phyloP scores from a whole-genome alignment of 1,140 invertebrate genomes.

The Hylyphantes graminicola region DNA sequence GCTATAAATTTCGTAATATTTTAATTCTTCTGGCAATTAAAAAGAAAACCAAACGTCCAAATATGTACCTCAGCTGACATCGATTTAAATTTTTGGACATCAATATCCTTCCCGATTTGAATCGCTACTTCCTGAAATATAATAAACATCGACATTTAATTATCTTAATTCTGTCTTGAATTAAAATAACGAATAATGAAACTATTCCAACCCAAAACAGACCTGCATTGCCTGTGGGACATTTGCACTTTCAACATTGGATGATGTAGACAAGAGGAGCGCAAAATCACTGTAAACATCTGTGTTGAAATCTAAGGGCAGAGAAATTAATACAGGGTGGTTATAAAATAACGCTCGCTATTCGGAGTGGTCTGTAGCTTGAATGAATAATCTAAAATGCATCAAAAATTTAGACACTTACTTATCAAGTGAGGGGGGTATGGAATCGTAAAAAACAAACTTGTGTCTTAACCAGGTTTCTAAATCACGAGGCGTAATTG shows the following conservation, averaged over 20 bases:
- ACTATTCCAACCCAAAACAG: slow-evolving; percentile 73
- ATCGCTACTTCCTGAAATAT: slow-evolving; percentile 72
- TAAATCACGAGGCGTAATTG: too few species aligned
- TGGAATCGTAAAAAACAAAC: too few species aligned
- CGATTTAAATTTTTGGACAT: slow-evolving; percentile 71
- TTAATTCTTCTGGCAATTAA: too few species aligned
- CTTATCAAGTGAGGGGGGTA: too few species aligned
- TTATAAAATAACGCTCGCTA: too few species aligned
- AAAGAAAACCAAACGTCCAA: too few species aligned
- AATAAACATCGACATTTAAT: not conserved
- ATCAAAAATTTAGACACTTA: too few species aligned
- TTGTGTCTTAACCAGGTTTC: too few species aligned
- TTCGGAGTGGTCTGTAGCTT: too few species aligned
- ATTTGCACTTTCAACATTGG: slow-evolving; percentile 77
- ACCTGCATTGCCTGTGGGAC: slow-evolving; percentile 71
- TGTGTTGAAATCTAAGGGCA: slow-evolving; percentile 70
- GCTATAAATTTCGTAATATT: too few species aligned
- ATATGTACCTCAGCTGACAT: slow-evolving; percentile 19
- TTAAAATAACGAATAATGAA: slow-evolving; percentile 65
- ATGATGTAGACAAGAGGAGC: slow-evolving; percentile 74
- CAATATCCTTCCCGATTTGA: slow-evolving; percentile 70
- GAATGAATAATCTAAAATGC: too few species aligned
- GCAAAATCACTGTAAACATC: slow-evolving; percentile 77
- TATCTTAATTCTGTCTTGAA: not conserved
- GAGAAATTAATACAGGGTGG: too few species aligned